Percentiles rank a stretch among this genome's conserved stretches.
Conservation (phyloP, 2,888 invertebrate species). For the Patella ulyssiponensis region DNA sequence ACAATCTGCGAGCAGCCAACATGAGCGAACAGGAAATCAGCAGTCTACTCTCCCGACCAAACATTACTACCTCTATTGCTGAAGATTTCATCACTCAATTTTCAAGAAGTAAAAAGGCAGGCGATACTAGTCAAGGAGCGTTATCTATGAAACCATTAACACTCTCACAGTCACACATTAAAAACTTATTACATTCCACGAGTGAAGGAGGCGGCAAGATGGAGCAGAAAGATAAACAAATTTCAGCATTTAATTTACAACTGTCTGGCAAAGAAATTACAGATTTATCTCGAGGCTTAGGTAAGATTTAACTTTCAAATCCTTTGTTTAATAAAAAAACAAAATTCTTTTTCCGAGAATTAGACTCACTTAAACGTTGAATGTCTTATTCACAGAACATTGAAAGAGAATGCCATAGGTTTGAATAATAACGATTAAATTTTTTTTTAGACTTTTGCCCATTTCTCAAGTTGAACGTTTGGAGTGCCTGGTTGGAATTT, state of each 20-base stretch:
- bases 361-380: no score
- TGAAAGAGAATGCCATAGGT: no score
- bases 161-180: no score
- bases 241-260: background rate
- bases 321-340: no score
- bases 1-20: conserved; percentile 42
- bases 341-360: no score
- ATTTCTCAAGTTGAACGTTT: no score
- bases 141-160: no score
- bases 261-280: background rate
- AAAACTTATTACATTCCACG: background rate
- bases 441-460: no score
- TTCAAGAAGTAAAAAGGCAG: conserved; percentile 33
- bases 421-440: no score
- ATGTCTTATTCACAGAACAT: no score
- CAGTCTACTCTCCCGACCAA: conserved; percentile 82
- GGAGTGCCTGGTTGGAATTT: no score
- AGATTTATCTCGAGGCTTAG: background rate
- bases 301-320: background rate
- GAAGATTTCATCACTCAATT: conserved; percentile 91
- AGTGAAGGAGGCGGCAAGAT: background rate
- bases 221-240: background rate
- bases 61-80: conserved; percentile 75
- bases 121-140: conserved; percentile 20
- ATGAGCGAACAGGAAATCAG: conserved; percentile 83